Evolutionary conservation across 2,113 vertebrate species (phyloP), one percentile per base, ranked within the genome.

Genomic region (Hypanus sabinus): DNA sequence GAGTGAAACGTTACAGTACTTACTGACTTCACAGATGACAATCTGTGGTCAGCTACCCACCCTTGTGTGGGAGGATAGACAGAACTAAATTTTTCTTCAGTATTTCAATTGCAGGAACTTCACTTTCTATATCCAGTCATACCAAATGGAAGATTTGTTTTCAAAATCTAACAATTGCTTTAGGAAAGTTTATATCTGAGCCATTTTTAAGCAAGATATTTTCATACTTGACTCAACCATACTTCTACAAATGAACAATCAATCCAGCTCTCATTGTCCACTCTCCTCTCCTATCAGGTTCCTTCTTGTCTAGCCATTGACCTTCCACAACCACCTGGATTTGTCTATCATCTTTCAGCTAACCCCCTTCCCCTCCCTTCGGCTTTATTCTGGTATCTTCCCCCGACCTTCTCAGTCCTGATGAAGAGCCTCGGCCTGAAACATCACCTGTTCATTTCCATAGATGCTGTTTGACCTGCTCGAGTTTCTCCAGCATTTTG

Each of bases 11-110:
- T 90, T 90, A 90, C 60, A 90, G 85, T 93, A 38, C 91, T 93
- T 93, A 73, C 91, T 93, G 70, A 93, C 91, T 93, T 93, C 91
- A 93, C 46, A 93, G 91, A 93, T 73, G 91, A 27, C 65, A 93
- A 38, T 73, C 91, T 93, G 91, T 93, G 91, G 91, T 93, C 70
- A 93, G 65, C 91, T 46, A 93, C 91, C 68, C 68, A 93, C 91
- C 65, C 20, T 93, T 93, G 91, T 93, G 91, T 93, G 70, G 91
- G 91, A 46, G 91, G 73, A 55, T 75, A 93, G 38, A 93, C 33
- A 22, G 38, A 30, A 9, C 91, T 73, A 70, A 92, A 71, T n/a
- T 70, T 71, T 36, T 70, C 65, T 92, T 70, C 3, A 11, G 55
- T 70, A 38, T 73, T 92, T 70, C 71, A 24, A 5, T 38, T 93